Evolutionary conservation across 2,113 vertebrate species (phyloP), one percentile per base, ranked within the genome.

Genomic region (Triplophysa rosa): DNA sequence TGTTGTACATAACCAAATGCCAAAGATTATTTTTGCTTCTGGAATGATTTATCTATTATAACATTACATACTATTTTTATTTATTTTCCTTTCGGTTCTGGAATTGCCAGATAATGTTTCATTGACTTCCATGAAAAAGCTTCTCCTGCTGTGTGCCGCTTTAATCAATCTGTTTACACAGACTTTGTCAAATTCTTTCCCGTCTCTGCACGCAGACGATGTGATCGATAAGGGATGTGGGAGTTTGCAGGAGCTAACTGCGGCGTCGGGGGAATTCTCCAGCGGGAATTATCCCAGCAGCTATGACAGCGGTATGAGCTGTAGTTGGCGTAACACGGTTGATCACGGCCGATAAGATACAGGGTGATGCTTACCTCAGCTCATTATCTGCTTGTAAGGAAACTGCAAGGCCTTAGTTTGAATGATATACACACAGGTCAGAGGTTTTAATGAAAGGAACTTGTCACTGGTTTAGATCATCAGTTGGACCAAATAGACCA

Each of bases 321-420:
- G 93, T 81, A 70, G 80, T 64, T 94, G 93, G 93, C 69, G 84
- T 9, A 94, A 94, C 85, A 90, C 83, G 0, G 91, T 94, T 85
- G 89, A 90, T n/a, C n/a, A n/a, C n/a, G 61, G 86, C 91, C 0
- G 85, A 85, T 79, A 94, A 92, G 91, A 92, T 94, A 86, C 87
- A 8, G 17, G 66, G 2, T n/a, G 59, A 64, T 70, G 49, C 16
- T 33, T 52, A 74, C 7, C 37, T 73, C 70, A 33, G 40, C 40
- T 49, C 26, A 62, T 26, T 69, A 42, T 33, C 52, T 7, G 71
- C 21, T 29, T 19, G 37, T 61, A 49, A 29, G 42, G 16, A 62
- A 4, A 62, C 58, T 61, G 29, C 13, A 8, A 40, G 54, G 52
- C 17, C 9, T 56, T n/a, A 8, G n/a, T 23, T 81, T 29, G 13